Percentiles rank a stretch among this genome's conserved stretches.
These are phyloP conservation scores for Clivina fossor DNA, from an alignment of 2,888 invertebrate species.

Conservation along the genomic window DNA sequence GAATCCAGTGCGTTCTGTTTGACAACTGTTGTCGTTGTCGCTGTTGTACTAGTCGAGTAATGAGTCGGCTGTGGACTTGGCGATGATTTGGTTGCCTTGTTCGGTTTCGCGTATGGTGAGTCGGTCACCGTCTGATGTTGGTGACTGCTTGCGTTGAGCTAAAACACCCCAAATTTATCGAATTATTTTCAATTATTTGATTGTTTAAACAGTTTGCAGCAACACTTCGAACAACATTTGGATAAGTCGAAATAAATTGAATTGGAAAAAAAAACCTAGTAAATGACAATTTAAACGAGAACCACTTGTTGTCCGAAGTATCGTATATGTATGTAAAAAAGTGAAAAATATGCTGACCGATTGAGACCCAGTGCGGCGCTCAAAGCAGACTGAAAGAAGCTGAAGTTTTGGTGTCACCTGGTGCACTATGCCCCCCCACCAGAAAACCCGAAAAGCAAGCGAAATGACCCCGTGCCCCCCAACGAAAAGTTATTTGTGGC, in stretches of 20 bases:
- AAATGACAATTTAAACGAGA: too few relatives aligned
- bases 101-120: conserved; percentile 69
- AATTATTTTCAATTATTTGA: too few relatives aligned
- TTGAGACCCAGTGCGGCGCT: conserved; percentile 29
- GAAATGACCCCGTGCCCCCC: conserved; percentile 23
- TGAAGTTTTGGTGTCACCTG: conserved; percentile 31
- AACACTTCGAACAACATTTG: too few relatives aligned
- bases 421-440: conserved; percentile 26
- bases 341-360: conserved; percentile 24
- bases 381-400: conserved; percentile 33
- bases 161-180: too few relatives aligned
- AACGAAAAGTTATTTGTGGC: conserved; percentile 57
- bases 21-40: conserved; percentile 50
- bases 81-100: conserved; percentile 60
- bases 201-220: too few relatives aligned
- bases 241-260: background rate
- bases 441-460: background rate
- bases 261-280: too few relatives aligned
- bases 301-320: conserved; percentile 30
- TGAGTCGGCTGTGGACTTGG: conserved; percentile 60
- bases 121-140: conserved; percentile 69
- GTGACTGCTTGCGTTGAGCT: conserved; percentile 65
- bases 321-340: conserved; percentile 5
- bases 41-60: conserved; percentile 50
- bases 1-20: conserved; percentile 59